A percentile compares a stretch with the other conserved stretches of the same genome.
Evolutionary conservation across 2,113 vertebrate species (phyloP).

Genomic region (Leiothrix lutea): DNA sequence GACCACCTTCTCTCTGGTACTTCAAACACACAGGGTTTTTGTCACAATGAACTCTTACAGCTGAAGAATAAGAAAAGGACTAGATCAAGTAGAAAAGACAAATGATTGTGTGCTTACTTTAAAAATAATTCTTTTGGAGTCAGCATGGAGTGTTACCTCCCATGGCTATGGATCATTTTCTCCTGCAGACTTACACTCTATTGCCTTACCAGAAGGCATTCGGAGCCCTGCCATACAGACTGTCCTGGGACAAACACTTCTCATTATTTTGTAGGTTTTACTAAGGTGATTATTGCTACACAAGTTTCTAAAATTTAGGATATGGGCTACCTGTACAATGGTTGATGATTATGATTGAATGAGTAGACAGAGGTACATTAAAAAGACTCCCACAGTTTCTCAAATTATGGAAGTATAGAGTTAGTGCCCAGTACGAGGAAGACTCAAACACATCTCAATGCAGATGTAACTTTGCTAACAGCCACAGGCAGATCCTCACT

Average conservation of each 20-base stretch:
- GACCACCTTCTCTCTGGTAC: not conserved
- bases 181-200: not conserved
- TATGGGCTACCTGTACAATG: not conserved
- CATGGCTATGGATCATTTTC: not conserved
- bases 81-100: not conserved
- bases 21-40: not conserved
- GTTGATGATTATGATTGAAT: not conserved
- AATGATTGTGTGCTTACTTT: not conserved
- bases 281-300: not conserved
- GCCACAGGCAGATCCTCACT: not conserved
- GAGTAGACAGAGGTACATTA: not conserved
- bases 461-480: constrained; percentile 20
- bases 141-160: not conserved
- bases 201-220: not conserved
- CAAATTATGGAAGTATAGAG: not conserved
- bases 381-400: not conserved
- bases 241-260: not conserved
- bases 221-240: not conserved
- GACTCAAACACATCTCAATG: not conserved
- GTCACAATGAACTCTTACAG: not conserved
- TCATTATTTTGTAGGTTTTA: not conserved
- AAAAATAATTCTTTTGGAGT: not conserved
- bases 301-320: not conserved
- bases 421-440: not conserved
- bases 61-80: not conserved